Base-by-base conservation (phyloP, 2,113 vertebrate genomes). In the Microtus oregoni region DNA sequence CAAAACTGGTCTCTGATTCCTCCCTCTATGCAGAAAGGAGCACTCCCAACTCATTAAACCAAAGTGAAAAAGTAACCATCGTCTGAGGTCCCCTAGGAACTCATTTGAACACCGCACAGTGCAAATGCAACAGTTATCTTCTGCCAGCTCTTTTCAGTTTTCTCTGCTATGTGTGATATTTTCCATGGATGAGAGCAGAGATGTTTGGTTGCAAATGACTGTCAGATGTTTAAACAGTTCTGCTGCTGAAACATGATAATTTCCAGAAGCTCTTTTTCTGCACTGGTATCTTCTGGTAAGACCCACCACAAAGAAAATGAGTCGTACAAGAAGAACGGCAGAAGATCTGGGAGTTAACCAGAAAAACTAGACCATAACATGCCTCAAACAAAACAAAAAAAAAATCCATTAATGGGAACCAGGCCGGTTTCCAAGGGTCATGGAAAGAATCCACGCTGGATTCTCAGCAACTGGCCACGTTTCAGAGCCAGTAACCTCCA, bases 141-240 rank as follows among this genome's bases (percentile, higher is more conserved):
- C 93, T 92, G 95, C 95, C 97, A 96, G 89, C 50, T 77, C 83
- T 79, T 91, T 96, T 91, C 96, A 72, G 52, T 95, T 92, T 97
- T 94, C 96, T 92, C 55, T 79, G 91, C 94, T 94, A 79, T 89
- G 96, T 95, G 94, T 88, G 96, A 95, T 94, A 95, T 93, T 97
- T 97, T 97, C 97, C 97, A 96, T 90, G 75, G 95, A 91, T 81
- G 70, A 83, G 96, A 97, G 86, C 92, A 89, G 97, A 93, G 86
- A 83, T 89, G 95, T 78, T 95, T 95, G 89, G 96, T 76, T 94
- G 85, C 65, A 97, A 97, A 97, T 97, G 96, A 97, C 3, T 96
- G 97, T 97, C 97, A 97, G 96, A 97, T 97, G 96, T 97, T 96
- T 68, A 55, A 97, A 96, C 83, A 96, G 78, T 97, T 91, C 50